phyloP scores from a whole-genome alignment of 2,888 invertebrate genomes.

The Aromia moschata region DNA sequence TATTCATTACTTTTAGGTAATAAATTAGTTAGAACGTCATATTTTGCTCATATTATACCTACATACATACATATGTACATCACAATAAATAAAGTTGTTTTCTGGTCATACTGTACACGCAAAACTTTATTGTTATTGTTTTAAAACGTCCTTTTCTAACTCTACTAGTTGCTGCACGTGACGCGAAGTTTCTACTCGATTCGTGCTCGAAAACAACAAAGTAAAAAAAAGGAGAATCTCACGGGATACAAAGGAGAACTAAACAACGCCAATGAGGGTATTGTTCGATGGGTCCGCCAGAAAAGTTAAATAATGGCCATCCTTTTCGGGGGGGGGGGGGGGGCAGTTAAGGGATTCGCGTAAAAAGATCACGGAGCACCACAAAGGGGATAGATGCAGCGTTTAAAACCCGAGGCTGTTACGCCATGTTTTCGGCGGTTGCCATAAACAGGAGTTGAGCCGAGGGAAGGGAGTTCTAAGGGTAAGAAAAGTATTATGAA shows the following conservation, averaged over 20 bases:
- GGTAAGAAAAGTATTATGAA: not conserved
- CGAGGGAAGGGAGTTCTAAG: too few species aligned
- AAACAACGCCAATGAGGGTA: not conserved
- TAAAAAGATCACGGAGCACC: not conserved
- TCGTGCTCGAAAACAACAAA: not conserved
- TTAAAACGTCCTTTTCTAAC: too few species aligned
- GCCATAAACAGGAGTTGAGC: not conserved
- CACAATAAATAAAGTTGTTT: too few species aligned
- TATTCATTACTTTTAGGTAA: too few species aligned
- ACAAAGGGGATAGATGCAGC: not conserved
- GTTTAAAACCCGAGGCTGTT: not conserved
- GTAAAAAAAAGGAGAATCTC: not conserved
- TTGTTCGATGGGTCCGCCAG: not conserved
- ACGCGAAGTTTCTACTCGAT: not conserved
- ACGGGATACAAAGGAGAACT: not conserved
- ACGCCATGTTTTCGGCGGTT: not conserved
- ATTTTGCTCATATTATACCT: too few species aligned
- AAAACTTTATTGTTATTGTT: too few species aligned
- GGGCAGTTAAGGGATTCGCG: not conserved
- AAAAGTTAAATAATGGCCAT: not conserved
- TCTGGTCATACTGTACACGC: too few species aligned
- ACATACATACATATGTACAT: too few species aligned
- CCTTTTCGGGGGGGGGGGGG: not conserved
- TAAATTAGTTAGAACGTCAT: too few species aligned
- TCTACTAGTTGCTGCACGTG: too few species aligned